A percentile compares a stretch with the other conserved stretches of the same genome.
Conservation (phyloP, 2,888 invertebrate genomes). For the Athalia circularis region DNA sequence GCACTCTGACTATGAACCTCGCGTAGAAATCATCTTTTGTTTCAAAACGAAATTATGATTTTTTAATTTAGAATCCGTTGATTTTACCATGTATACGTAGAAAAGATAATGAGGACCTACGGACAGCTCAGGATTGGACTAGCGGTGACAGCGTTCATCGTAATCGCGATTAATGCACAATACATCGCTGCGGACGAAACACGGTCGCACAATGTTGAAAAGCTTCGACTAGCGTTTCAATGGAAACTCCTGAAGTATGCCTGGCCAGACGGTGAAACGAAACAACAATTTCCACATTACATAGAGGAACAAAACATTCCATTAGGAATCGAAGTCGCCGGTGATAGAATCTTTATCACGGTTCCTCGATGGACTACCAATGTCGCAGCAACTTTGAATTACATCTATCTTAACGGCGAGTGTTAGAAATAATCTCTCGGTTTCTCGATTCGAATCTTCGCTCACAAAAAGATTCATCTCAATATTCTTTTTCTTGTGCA, state of each 20-base stretch:
- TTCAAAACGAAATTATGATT: no score
- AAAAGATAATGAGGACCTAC: no score
- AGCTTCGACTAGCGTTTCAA: constrained; percentile 81
- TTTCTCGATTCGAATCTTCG: not conserved
- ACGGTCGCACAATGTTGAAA: constrained; percentile 67
- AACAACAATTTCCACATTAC: constrained; percentile 69
- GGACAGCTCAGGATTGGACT: not conserved
- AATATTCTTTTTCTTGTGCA: constrained; percentile 67
- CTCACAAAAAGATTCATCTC: not conserved
- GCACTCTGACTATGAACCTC: no score
- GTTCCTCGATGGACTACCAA: constrained; percentile 86
- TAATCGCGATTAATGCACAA: not conserved
- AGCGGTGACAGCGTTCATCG: not conserved
- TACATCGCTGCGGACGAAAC: constrained; percentile 73
- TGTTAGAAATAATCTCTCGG: not conserved
- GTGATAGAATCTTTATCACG: constrained; percentile 82
- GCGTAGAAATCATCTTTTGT: no score
- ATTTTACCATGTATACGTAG: no score
- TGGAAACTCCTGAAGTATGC: constrained; percentile 84
- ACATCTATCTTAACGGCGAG: constrained; percentile 83
- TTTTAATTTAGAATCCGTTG: no score
- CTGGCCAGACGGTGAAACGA: constrained; percentile 77
- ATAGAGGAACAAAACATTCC: constrained; percentile 82
- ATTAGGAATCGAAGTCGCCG: constrained; percentile 83
- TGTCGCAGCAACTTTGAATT: constrained; percentile 85